These are phyloP conservation scores for Brachypodius melanocephalos DNA, from an alignment of 2,113 vertebrate genomes.

Conservation along the genomic window DNA sequence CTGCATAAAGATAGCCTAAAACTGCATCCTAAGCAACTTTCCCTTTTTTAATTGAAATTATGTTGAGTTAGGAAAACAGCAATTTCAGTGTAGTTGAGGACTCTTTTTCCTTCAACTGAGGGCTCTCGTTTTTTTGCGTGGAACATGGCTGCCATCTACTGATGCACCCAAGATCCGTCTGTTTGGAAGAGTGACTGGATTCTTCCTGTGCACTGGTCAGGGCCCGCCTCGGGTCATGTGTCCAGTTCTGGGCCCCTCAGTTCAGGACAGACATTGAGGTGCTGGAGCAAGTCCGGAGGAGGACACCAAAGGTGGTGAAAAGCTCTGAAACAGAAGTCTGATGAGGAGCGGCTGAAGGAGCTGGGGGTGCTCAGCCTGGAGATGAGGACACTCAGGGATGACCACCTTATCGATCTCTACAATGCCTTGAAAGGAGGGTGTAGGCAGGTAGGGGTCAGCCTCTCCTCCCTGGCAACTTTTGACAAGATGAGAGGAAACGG, in stretches of 20 bases:
- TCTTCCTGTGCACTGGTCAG: background rate
- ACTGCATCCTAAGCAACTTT: background rate
- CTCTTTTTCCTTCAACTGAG: background rate
- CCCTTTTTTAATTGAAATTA: background rate
- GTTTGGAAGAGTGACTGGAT: background rate
- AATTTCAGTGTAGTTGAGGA: background rate
- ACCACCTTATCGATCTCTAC: background rate
- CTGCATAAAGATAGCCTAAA: background rate
- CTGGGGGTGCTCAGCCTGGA: background rate
- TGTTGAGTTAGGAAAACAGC: background rate
- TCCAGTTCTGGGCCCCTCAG: background rate
- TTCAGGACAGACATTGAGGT: background rate
- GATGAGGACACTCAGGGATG: background rate
- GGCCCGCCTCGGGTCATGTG: background rate
- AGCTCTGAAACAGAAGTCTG: background rate
- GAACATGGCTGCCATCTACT: slow-evolving; percentile 47
- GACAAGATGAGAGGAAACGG: background rate
- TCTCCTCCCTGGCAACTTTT: background rate
- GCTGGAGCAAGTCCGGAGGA: background rate
- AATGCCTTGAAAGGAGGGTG: fast-evolving
- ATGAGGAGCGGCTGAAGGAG: background rate
- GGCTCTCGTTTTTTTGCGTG: background rate
- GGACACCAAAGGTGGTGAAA: background rate
- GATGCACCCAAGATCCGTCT: fast-evolving
- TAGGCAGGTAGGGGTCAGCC: background rate